Conservation (phyloP, 2,797 vertebrate genomes). For the Dipus sagitta region DNA sequence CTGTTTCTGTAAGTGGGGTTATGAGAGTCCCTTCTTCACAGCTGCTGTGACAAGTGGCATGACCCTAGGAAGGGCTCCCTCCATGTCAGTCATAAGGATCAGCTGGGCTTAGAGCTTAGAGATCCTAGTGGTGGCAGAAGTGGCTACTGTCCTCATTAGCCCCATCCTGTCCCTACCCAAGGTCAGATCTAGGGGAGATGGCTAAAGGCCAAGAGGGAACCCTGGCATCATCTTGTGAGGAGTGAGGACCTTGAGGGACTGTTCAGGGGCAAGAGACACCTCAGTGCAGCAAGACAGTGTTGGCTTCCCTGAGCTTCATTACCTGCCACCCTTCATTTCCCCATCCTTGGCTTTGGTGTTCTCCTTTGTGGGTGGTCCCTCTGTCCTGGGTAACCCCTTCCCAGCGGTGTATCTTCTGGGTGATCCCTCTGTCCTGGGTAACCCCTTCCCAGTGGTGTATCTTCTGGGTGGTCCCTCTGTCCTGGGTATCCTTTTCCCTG, state of each 20-base stretch:
- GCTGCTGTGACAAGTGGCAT: neutral
- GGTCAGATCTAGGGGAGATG: neutral
- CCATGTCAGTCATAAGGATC: neutral
- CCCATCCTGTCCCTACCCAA: neutral
- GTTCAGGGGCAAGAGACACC: neutral
- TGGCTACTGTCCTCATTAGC: neutral
- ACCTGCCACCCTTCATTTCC: neutral
- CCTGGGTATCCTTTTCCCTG: too few relatives aligned
- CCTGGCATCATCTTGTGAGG: neutral
- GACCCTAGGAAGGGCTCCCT: neutral
- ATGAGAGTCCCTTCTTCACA: neutral
- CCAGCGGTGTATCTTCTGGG: too few relatives aligned
- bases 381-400: too few relatives aligned
- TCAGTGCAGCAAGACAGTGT: neutral
- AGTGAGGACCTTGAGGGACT: neutral
- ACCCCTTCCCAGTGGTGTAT: too few relatives aligned
- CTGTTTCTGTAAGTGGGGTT: neutral
- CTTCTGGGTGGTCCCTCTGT: too few relatives aligned
- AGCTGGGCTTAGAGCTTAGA: neutral
- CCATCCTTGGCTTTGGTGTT: neutral
- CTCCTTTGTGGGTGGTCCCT: too few relatives aligned
- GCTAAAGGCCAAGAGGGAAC: too few relatives aligned
- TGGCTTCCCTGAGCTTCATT: neutral
- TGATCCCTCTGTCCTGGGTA: too few relatives aligned
- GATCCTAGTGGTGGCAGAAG: neutral